These are phyloP conservation scores for Brachirus orientalis DNA, from an alignment of 2,113 vertebrate genomes.

Conservation along the genomic window DNA sequence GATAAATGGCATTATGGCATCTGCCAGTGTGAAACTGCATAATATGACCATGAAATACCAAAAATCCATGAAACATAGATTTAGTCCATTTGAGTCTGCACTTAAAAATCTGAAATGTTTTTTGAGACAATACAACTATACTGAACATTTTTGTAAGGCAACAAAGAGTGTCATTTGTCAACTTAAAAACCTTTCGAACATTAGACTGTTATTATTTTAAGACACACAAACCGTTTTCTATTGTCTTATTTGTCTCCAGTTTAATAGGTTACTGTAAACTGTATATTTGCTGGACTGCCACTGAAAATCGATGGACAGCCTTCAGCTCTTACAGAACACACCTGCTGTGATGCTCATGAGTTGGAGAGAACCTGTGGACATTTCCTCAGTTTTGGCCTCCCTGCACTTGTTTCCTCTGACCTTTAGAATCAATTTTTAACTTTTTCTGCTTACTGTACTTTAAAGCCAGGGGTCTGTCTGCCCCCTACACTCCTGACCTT, in stretches of 20 bases:
- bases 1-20: slow-evolving; percentile 48
- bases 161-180: slow-evolving; percentile 25
- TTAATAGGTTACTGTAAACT: slow-evolving; percentile 14
- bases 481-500: slow-evolving; percentile 35
- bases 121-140: slow-evolving; percentile 18
- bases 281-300: slow-evolving; percentile 10
- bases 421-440: slow-evolving; percentile 22
- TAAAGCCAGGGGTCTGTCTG: neutral
- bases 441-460: slow-evolving; percentile 25
- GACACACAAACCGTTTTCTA: slow-evolving; percentile 5
- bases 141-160: too few species aligned
- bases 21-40: slow-evolving; percentile 3
- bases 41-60: slow-evolving; percentile 16
- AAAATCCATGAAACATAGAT: slow-evolving; percentile 2
- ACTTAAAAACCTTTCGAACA: slow-evolving; percentile 1
- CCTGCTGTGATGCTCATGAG: too few species aligned
- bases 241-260: slow-evolving; percentile 18
- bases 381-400: neutral
- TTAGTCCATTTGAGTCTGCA: neutral
- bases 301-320: slow-evolving; percentile 31
- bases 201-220: slow-evolving; percentile 19
- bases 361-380: neutral
- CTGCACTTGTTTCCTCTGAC: neutral
- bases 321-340: too few species aligned
- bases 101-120: slow-evolving; percentile 9